Conservation (phyloP, 2,113 vertebrate genomes). For the Corythornis madagascariensis region DNA sequence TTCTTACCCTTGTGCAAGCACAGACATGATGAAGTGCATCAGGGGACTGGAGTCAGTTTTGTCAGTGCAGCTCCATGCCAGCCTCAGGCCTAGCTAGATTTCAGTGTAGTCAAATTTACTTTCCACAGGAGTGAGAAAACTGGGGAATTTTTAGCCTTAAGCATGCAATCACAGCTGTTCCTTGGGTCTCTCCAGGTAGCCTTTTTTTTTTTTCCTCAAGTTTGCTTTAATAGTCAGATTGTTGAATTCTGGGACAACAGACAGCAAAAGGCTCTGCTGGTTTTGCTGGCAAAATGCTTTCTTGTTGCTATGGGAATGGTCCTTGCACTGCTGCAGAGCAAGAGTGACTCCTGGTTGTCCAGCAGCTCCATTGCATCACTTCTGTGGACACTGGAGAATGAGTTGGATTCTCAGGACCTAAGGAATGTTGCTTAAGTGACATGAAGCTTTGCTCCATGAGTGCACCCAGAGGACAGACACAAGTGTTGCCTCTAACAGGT, state of each 20-base stretch:
- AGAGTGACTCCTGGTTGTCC: background rate
- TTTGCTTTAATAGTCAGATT: background rate
- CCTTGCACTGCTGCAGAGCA: background rate
- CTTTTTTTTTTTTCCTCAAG: background rate
- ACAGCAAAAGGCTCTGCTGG: background rate
- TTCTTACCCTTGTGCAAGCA: background rate
- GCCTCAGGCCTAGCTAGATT: background rate
- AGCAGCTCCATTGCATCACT: background rate
- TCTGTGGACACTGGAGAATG: background rate
- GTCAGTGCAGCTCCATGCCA: background rate
- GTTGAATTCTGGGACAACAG: background rate
- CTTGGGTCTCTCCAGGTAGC: background rate
- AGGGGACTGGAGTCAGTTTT: background rate
- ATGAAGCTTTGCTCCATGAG: background rate
- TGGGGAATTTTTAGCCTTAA: background rate
- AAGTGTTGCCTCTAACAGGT: background rate
- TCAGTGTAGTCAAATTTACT: background rate
- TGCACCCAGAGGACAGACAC: background rate
- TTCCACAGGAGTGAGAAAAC: background rate
- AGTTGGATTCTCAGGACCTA: slow-evolving; percentile 9
- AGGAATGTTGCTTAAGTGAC: background rate
- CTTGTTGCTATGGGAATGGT: slow-evolving; percentile 35
- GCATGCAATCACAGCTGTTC: accelerated
- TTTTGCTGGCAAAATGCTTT: background rate
- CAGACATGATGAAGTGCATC: background rate